phyloP scores from a whole-genome alignment of 2,888 invertebrate genomes.

The Drosophila mimetica region DNA sequence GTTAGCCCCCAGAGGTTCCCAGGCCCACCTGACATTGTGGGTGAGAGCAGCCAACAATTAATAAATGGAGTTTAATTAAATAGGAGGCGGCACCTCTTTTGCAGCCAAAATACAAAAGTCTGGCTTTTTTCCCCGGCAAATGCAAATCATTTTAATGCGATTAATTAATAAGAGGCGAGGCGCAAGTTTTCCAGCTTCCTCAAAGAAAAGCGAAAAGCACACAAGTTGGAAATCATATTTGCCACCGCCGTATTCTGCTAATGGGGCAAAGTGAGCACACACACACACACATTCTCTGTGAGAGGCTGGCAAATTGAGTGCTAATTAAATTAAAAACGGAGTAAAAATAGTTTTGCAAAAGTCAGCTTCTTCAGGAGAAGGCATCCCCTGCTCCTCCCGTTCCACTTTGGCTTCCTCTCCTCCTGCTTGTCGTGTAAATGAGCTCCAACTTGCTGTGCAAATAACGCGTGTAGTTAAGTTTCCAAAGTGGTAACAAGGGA shows the following conservation, averaged over 20 bases:
- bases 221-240: slow-evolving; percentile 58
- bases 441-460: slow-evolving; percentile 75
- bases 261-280: slow-evolving; percentile 26
- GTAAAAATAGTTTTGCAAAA: slow-evolving; percentile 69
- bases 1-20: slow-evolving; percentile 10
- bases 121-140: slow-evolving; percentile 13
- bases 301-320: slow-evolving; percentile 54
- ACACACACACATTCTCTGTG: slow-evolving; percentile 19
- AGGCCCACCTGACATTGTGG: slow-evolving; percentile 12
- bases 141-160: slow-evolving; percentile 64
- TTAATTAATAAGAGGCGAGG: slow-evolving; percentile 63
- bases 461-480: slow-evolving; percentile 49
- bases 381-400: not conserved
- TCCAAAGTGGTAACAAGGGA: slow-evolving; percentile 12
- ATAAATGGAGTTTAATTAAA: slow-evolving; percentile 47
- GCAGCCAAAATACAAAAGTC: slow-evolving; percentile 22
- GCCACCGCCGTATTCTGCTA: slow-evolving; percentile 17
- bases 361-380: slow-evolving; percentile 37
- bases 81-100: slow-evolving; percentile 9
- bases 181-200: slow-evolving; percentile 43
- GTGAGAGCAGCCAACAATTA: slow-evolving; percentile 44
- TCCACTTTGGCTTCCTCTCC: slow-evolving; percentile 32
- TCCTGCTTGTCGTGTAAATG: slow-evolving; percentile 69
- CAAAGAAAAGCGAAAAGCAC: slow-evolving; percentile 49
- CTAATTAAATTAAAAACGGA: slow-evolving; percentile 73